Percentiles rank a stretch among this genome's conserved stretches.
These are phyloP conservation scores for Scalopus aquaticus DNA, from an alignment of 2,113 vertebrate genomes.

Conservation along the genomic window DNA sequence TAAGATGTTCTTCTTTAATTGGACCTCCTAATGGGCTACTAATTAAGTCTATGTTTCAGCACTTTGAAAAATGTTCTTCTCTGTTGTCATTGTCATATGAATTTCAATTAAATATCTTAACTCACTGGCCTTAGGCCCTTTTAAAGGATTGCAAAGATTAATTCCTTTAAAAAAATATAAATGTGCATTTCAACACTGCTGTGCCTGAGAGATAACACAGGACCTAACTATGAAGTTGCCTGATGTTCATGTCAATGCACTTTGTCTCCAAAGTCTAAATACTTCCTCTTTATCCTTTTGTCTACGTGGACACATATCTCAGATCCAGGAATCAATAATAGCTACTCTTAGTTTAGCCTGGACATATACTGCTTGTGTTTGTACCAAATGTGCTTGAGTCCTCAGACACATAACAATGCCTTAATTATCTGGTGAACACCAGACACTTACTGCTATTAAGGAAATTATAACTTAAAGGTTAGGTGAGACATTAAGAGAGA, in stretches of 20 bases:
- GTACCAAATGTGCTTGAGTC: not conserved
- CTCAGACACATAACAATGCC: not conserved
- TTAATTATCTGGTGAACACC: not conserved
- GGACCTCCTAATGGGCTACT: slow-evolving; percentile 14
- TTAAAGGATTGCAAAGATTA: not conserved
- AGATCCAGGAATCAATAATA: not conserved
- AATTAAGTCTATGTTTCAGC: slow-evolving; percentile 54
- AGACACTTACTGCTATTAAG: not conserved
- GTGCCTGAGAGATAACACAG: not conserved
- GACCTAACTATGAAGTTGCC: not conserved
- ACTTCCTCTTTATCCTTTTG: not conserved
- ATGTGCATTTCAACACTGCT: not conserved
- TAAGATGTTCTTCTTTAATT: slow-evolving; percentile 30
- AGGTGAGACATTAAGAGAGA: not conserved
- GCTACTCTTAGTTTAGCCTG: not conserved
- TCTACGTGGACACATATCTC: not conserved
- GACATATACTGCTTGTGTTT: not conserved
- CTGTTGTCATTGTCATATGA: not conserved
- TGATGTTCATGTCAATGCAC: not conserved
- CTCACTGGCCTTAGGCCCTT: not conserved
- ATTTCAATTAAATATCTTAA: slow-evolving; percentile 59
- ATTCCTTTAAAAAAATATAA: not conserved
- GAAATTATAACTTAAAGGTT: not conserved
- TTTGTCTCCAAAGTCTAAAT: not conserved
- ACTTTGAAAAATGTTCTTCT: slow-evolving; percentile 24